Percentiles rank a stretch among this genome's conserved stretches.
These are phyloP conservation scores for Cotesia vestalis DNA, from an alignment of 1,140 invertebrate species.

Conservation along the genomic window DNA sequence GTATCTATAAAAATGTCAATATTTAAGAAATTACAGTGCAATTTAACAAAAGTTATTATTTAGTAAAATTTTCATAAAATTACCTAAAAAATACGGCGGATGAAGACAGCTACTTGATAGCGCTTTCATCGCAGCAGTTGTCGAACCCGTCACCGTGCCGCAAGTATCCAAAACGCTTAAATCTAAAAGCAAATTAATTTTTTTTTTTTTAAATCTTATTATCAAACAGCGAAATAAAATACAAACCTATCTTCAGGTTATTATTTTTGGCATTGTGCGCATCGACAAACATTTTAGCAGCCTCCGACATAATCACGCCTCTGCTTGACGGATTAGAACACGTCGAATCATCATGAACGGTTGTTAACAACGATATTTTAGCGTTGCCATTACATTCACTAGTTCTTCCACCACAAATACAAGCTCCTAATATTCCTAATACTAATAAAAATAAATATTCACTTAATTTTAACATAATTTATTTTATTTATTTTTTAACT, in stretches of 20 bases:
- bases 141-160: slow-evolving; percentile 54
- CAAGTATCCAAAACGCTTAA: slow-evolving; percentile 59
- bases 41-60: no score
- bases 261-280: slow-evolving; percentile 55
- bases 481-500: background rate
- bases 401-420: slow-evolving; percentile 55
- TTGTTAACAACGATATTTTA: slow-evolving; percentile 53
- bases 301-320: slow-evolving; percentile 57
- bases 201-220: background rate
- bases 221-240: background rate
- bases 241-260: slow-evolving; percentile 54
- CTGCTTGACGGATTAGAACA: slow-evolving; percentile 53
- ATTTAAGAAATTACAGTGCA: no score
- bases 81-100: slow-evolving; percentile 60
- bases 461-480: slow-evolving; percentile 20
- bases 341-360: slow-evolving; percentile 55
- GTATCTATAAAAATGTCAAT: no score
- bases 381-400: slow-evolving; percentile 49
- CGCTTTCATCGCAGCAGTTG: slow-evolving; percentile 60
- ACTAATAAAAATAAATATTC: slow-evolving; percentile 45
- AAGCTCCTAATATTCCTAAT: slow-evolving; percentile 49
- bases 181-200: slow-evolving; percentile 45
- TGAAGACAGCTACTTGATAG: slow-evolving; percentile 57
- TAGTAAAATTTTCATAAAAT: background rate
- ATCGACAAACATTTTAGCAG: slow-evolving; percentile 53